Percentiles rank a stretch among this genome's conserved stretches.
Evolutionary conservation across 2,113 vertebrate species (phyloP).

Genomic region (Labeo rohita): DNA sequence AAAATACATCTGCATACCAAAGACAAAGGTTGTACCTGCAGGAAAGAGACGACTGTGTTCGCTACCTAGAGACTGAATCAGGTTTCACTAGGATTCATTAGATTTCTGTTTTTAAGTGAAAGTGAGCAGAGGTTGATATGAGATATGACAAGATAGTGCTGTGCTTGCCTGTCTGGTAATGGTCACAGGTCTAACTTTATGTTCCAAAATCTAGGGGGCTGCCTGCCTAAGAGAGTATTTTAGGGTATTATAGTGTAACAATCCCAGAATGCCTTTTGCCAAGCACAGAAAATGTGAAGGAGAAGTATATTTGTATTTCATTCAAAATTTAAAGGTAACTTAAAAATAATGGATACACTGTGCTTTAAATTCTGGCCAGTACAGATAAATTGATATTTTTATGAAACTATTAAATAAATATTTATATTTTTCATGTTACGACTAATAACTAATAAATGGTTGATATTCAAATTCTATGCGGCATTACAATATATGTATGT

Average conservation of each 20-base stretch:
- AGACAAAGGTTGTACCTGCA: conserved; percentile 12
- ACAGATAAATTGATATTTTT: neutral
- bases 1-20: conserved; percentile 24
- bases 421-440: neutral
- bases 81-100: conserved; percentile 37
- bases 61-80: conserved; percentile 1
- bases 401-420: no score
- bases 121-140: conserved; percentile 1
- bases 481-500: no score
- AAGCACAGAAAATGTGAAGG: neutral
- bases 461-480: neutral
- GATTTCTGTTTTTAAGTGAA: conserved; percentile 17
- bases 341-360: neutral
- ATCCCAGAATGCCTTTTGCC: neutral
- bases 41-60: neutral
- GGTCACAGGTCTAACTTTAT: neutral
- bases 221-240: neutral
- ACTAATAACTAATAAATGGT: neutral
- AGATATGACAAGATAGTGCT: conserved; percentile 8
- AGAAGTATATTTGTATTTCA: neutral
- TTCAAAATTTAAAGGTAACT: neutral
- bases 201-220: neutral
- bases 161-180: conserved; percentile 4
- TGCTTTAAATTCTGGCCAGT: neutral
- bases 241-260: neutral